phyloP scores from a whole-genome alignment of 2,797 vertebrate species.

The Platyrinchus mystaceus region DNA sequence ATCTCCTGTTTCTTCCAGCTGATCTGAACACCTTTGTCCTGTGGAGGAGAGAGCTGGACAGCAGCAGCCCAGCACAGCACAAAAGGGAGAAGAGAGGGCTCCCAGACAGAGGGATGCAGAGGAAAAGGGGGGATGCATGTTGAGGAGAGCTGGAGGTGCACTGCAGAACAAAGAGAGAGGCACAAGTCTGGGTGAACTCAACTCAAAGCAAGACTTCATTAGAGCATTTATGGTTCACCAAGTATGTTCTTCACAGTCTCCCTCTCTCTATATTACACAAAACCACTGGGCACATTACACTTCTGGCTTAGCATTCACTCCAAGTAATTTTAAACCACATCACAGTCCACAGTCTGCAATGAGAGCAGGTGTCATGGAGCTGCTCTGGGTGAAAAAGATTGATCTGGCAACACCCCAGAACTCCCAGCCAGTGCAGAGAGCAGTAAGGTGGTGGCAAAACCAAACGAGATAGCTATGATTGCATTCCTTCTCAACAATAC shows the following conservation, averaged over 20 bases:
- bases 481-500: neutral
- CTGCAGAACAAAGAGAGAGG: neutral
- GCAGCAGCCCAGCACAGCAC: neutral
- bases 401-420: neutral
- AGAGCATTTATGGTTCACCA: neutral
- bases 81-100: neutral
- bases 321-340: neutral
- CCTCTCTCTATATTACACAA: neutral
- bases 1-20: neutral
- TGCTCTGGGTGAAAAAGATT: neutral
- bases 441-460: neutral
- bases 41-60: neutral
- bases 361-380: neutral
- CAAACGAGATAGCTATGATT: neutral
- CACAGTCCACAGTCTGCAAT: neutral
- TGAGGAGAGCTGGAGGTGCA: neutral
- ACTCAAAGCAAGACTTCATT: neutral
- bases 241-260: neutral
- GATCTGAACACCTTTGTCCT: neutral
- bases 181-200: neutral
- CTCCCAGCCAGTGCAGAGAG: neutral
- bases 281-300: neutral
- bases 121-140: neutral
- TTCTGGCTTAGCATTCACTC: neutral
- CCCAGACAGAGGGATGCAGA: neutral